These are phyloP conservation scores for Siphamia tubifer DNA, from an alignment of 2,113 vertebrate genomes.

Conservation along the genomic window DNA sequence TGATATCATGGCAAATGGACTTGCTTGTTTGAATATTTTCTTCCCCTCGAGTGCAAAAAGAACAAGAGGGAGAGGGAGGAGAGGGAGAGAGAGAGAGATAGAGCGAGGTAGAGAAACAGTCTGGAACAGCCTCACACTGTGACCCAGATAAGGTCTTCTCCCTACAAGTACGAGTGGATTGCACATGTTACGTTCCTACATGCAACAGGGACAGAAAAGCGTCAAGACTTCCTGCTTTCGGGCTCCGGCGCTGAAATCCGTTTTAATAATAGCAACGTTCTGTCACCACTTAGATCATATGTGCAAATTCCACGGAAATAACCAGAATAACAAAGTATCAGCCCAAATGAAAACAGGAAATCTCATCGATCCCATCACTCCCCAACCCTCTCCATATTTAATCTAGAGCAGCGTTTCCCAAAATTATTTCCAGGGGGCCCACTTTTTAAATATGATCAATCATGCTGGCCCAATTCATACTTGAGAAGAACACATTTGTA, in stretches of 20 bases:
- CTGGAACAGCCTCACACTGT: conserved; percentile 20
- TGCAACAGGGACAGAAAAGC: conserved; percentile 1
- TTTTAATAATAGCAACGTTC: neutral
- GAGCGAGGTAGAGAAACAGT: neutral
- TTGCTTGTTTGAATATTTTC: conserved; percentile 36
- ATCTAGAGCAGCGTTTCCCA: too few species aligned
- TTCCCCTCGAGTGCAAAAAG: conserved; percentile 23
- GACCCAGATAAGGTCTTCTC: conserved; percentile 44
- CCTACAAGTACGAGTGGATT: conserved; percentile 17
- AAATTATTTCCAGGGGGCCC: too few species aligned
- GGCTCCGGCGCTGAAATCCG: neutral
- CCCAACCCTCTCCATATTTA: conserved; percentile 11
- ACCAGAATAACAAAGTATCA: conserved; percentile 11
- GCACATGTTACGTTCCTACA: conserved; percentile 28
- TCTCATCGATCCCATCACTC: conserved; percentile 18
- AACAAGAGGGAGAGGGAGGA: too few species aligned
- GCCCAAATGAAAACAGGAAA: neutral
- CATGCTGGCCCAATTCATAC: too few species aligned
- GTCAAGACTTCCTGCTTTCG: neutral
- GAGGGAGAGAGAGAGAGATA: neutral
- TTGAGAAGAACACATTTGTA: too few species aligned
- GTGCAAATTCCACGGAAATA: too few species aligned
- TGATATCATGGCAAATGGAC: conserved; percentile 44
- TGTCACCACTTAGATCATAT: neutral
- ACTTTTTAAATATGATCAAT: too few species aligned